Evolutionary conservation across 2,113 vertebrate genomes (phyloP), one percentile per base, ranked within the genome.

Genomic region (Pollachius pollachius): DNA sequence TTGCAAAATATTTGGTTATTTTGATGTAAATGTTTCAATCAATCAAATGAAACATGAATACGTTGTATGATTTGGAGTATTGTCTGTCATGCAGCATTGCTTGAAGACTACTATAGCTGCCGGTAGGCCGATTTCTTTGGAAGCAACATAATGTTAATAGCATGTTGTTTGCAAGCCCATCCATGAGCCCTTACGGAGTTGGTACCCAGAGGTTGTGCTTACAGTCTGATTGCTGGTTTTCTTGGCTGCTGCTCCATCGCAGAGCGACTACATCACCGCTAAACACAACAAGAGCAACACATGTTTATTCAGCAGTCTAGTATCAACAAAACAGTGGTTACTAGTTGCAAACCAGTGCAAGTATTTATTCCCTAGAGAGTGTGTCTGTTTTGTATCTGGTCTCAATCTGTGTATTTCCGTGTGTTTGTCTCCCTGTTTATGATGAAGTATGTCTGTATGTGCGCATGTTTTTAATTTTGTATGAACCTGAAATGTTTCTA

Each of bases 181-280:
- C 41, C 54, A 64, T 78, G 60, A 54, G 17, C 60, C 60, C 52
- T 75, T 56, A 75, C 77, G 62, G 62, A 67, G 52, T 12, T 56
- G 65, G 62, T 78, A 77, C 65, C 30, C 15, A 62, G 17, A 77
- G 79, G 71, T 70, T 72, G 41, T 9, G 76, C 60, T 76, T 82
- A 79, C 74, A 69, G 72, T 77, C 64, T 84, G 77, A 78, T 76
- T 56, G 76, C 78, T 85, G 86, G 76, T 81, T 86, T 84, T 84
- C 77, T 89, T 54, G 74, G 80, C 82, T 87, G 84, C 81, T 83
- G 7, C 78, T 69, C 71, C 87, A 80, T 81, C 75, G 84, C 76
- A 74, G 75, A 71, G 78, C 82, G 87, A 87, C 81, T 71, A 73
- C 78, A 81, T 72, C 77, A 79, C 79, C 79, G 64, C 75, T 57